Evolutionary conservation across 2,888 invertebrate genomes (phyloP), one percentile per base, ranked within the genome.

Genomic region (Patella depressa): DNA sequence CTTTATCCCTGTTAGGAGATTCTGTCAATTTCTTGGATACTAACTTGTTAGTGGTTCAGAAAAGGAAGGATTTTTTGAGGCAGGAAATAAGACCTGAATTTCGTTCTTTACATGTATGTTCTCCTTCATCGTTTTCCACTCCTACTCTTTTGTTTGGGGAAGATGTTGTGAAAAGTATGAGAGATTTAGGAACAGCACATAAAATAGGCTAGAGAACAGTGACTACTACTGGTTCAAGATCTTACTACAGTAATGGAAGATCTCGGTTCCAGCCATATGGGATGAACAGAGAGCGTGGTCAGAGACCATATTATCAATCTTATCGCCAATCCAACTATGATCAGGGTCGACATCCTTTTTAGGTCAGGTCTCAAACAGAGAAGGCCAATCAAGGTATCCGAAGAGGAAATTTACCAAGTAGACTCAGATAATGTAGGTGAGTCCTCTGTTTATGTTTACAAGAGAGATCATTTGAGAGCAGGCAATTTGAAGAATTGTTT

Each of bases 391-490:
- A 34, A 17, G 59, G 59, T n/a, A 59, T n/a, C 59, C n/a, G n/a
- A 59, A 59, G 19, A 19, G 57, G 2, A 57, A 57, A 14, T 7
- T 2, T 15, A 57, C 17, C 15, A 57, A 57, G 57, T 57, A 2
- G 57, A 57, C 5, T 15, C 14, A 15, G 14, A 15, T 15, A 14
- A 57, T 15, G 57, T 57, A 57, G 57, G 59, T 59, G 59, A 59
- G 59, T 59, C 19, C 1, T 15, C 59, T 59, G 19, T n/a, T 59
- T n/a, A 7, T 19, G n/a, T 0, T 59, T 34, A 34, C 34, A 19
- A 59, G 17, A 17, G 59, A 59, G n/a, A 59, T 7, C 59, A 59
- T 59, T 59, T 59, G 59, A 59, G n/a, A 59, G 59, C 59, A 59
- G 59, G 19, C 9, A 59, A 9, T 19, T 59, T 59, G 2, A 59